These are phyloP conservation scores for Aporophyla lueneburgensis DNA, from an alignment of 2,888 invertebrate genomes.

Conservation along the genomic window DNA sequence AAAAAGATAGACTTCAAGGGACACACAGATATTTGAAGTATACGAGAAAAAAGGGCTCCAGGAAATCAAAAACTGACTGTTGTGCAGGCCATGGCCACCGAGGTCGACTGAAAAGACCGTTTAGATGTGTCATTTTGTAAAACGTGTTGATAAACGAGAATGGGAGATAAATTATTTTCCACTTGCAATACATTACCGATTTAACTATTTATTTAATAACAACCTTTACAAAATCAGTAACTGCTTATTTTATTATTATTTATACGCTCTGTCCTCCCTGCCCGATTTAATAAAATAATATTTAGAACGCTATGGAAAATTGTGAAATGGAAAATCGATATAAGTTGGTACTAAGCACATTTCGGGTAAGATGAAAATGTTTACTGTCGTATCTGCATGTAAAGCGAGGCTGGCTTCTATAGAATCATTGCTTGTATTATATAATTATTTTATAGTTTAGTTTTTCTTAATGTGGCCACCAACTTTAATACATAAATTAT, in stretches of 20 bases:
- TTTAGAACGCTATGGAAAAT: conserved; percentile 1
- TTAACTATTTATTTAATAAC: conserved; percentile 15
- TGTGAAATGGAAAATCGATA: not conserved
- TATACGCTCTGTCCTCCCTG: not conserved
- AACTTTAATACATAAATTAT: not conserved
- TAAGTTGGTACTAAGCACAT: not conserved
- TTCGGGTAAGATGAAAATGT: conserved; percentile 47
- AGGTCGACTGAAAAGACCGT: conserved; percentile 75
- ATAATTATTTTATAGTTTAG: not conserved
- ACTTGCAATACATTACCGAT: not conserved
- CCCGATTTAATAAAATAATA: not conserved
- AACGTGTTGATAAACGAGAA: conserved; percentile 25
- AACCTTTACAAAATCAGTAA: conserved; percentile 16
- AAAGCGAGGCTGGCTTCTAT: conserved; percentile 50
- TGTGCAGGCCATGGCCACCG: conserved; percentile 84
- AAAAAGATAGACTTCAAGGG: conserved; percentile 77
- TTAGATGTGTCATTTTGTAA: conserved; percentile 72
- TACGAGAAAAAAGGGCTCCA: conserved; percentile 72
- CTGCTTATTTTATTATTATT: conserved; percentile 44
- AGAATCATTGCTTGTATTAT: conserved; percentile 32
- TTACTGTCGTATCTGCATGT: conserved; percentile 1
- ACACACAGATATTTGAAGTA: conserved; percentile 76
- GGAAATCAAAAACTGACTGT: conserved; percentile 70
- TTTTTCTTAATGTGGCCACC: not conserved
- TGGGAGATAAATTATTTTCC: conserved; percentile 10